Conservation (phyloP, 2,888 invertebrate species). For the Scelioninae gen. 1 region DNA sequence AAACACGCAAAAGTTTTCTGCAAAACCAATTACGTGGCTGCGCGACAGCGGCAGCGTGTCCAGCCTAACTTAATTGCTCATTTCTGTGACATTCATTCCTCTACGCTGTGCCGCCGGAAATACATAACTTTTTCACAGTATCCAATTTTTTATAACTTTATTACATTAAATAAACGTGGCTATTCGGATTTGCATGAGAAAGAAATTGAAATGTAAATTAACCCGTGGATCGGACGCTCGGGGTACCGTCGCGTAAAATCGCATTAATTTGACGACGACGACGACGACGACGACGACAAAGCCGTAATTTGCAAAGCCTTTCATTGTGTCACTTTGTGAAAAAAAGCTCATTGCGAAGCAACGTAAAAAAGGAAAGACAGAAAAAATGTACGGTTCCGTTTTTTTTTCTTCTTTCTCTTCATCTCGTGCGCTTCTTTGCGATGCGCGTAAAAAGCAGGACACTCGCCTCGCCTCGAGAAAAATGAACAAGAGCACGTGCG, state of each 20-base stretch:
- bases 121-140: slow-evolving; percentile 35
- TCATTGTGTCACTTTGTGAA: slow-evolving; percentile 51
- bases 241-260: slow-evolving; percentile 35
- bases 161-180: slow-evolving; percentile 24
- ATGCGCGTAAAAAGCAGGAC: slow-evolving; percentile 32
- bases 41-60: slow-evolving; percentile 78
- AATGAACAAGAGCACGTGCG: slow-evolving; percentile 55
- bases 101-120: slow-evolving; percentile 17
- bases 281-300: too few species aligned
- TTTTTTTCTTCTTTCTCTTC: neutral
- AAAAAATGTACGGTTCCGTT: slow-evolving; percentile 20
- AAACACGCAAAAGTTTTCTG: slow-evolving; percentile 83
- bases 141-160: slow-evolving; percentile 36
- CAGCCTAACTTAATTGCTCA: slow-evolving; percentile 80
- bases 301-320: slow-evolving; percentile 51
- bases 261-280: slow-evolving; percentile 50
- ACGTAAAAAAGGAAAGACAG: slow-evolving; percentile 20
- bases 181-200: slow-evolving; percentile 34
- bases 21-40: slow-evolving; percentile 83
- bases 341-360: slow-evolving; percentile 43
- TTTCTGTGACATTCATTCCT: slow-evolving; percentile 76
- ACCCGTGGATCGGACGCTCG: slow-evolving; percentile 12
- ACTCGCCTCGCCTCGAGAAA: slow-evolving; percentile 17
- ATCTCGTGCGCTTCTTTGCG: neutral
- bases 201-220: slow-evolving; percentile 61